Conservation (phyloP, 92 coral and sea anemone species). For the Palythoa heliodiscus region DNA sequence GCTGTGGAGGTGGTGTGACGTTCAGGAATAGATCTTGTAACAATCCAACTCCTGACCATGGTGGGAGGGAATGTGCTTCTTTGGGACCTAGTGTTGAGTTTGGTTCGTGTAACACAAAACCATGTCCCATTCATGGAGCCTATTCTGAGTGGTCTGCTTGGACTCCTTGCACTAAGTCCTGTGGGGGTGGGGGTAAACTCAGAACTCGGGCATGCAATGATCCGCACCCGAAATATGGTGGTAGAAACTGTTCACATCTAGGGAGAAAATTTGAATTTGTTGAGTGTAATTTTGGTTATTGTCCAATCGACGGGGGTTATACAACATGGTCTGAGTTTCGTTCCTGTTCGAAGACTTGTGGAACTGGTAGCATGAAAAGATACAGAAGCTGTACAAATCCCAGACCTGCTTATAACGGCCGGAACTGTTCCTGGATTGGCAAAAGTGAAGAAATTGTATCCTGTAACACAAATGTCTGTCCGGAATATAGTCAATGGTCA, state of each 20-base stretch:
- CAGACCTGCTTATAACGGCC: conserved; percentile 64
- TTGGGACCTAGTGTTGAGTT: conserved; percentile 51
- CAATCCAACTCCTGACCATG: conserved; percentile 59
- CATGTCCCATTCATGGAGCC: conserved; percentile 76
- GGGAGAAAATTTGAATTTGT: conserved; percentile 50
- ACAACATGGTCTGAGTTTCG: conserved; percentile 50
- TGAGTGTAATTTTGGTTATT: conserved; percentile 37
- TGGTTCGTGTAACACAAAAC: conserved; percentile 61
- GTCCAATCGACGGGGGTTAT: conserved; percentile 56
- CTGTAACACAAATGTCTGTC: conserved; percentile 58
- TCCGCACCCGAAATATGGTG: conserved; percentile 71
- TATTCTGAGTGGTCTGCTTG: conserved; percentile 73
- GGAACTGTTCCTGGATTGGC: conserved; percentile 44
- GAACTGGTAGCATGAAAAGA: conserved; percentile 48
- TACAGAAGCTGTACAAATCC: conserved; percentile 65
- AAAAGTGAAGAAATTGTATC: conserved; percentile 1
- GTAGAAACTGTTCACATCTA: conserved; percentile 63
- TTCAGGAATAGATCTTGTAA: conserved; percentile 56
- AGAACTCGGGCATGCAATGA: conserved; percentile 66
- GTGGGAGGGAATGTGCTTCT: conserved; percentile 58
- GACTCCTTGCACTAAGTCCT: conserved; percentile 62
- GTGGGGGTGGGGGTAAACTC: conserved; percentile 64
- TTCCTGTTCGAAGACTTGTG: conserved; percentile 47
- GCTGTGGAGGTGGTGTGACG: conserved; percentile 62
- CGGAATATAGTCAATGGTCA: conserved; percentile 72